Evolutionary conservation across 2,113 vertebrate species (phyloP).

Genomic region (Hepsetus odoe): DNA sequence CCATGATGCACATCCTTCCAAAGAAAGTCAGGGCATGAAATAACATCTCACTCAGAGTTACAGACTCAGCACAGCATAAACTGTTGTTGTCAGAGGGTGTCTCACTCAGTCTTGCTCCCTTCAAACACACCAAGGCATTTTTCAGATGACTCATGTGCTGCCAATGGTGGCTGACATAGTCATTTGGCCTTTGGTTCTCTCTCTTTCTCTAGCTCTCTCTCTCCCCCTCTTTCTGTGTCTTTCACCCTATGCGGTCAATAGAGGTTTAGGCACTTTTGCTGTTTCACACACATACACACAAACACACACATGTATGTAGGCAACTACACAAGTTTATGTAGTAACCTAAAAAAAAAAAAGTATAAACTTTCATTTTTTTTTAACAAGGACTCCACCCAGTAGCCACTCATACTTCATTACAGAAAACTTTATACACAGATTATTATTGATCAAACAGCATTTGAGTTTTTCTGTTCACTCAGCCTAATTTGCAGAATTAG

Average conservation of each 20-base stretch:
- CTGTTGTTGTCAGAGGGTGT: slow-evolving; percentile 41
- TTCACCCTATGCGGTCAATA: slow-evolving; percentile 23
- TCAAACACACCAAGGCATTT: slow-evolving; percentile 31
- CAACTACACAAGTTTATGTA: too few relatives aligned
- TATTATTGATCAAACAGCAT: too few relatives aligned
- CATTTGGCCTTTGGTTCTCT: slow-evolving; percentile 34
- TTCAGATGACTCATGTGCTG: slow-evolving; percentile 47
- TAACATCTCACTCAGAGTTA: slow-evolving; percentile 52
- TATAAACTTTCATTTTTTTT: too few relatives aligned
- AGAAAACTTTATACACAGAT: too few relatives aligned
- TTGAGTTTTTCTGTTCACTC: too few relatives aligned
- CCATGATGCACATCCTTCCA: slow-evolving; percentile 44
- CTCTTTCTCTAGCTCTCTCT: not conserved
- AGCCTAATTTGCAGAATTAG: slow-evolving; percentile 19
- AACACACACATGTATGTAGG: not conserved
- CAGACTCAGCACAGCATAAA: slow-evolving; percentile 51
- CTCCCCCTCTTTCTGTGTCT: not conserved
- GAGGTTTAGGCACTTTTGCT: slow-evolving; percentile 40
- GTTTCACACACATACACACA: slow-evolving; percentile 26
- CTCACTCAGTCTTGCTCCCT: slow-evolving; percentile 25
- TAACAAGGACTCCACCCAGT: too few relatives aligned
- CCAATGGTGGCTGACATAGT: slow-evolving; percentile 44
- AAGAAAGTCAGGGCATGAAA: slow-evolving; percentile 46
- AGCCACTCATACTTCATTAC: too few relatives aligned
- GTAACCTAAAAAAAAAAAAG: too few relatives aligned